Evolutionary conservation across 2,113 vertebrate genomes (phyloP).

Genomic region (Aspidoscelis tigris): DNA sequence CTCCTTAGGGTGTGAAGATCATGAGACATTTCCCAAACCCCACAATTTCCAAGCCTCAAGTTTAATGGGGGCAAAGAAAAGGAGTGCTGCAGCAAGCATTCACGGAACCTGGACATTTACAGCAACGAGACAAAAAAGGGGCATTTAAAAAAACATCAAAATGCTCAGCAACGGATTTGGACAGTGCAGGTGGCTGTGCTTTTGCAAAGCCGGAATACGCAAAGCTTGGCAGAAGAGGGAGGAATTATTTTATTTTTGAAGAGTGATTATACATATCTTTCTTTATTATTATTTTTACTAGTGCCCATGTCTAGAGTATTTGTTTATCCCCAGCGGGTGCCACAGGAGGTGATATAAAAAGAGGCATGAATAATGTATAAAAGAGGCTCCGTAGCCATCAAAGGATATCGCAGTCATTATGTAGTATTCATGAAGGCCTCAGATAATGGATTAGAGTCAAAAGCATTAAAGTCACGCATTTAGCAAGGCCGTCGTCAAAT

Average conservation of each 20-base stretch:
- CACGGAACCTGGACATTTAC: neutral
- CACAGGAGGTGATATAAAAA: conserved; percentile 67
- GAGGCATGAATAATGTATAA: conserved; percentile 69
- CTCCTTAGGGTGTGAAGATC: too few species aligned
- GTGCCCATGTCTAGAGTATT: conserved; percentile 63
- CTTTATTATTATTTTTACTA: conserved; percentile 54
- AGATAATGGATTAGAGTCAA: conserved; percentile 43
- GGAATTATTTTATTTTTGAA: conserved; percentile 57
- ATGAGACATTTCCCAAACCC: too few species aligned
- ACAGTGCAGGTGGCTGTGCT: conserved; percentile 6
- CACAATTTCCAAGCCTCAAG: neutral
- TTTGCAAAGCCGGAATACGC: neutral
- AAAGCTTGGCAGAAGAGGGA: conserved; percentile 57
- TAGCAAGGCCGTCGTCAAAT: conserved; percentile 22
- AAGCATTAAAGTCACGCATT: conserved; percentile 24
- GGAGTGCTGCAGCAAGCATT: neutral
- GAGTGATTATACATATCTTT: conserved; percentile 61
- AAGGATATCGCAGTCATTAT: conserved; percentile 55
- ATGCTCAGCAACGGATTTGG: neutral
- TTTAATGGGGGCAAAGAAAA: neutral
- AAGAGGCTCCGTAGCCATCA: conserved; percentile 56
- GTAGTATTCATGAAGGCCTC: conserved; percentile 24
- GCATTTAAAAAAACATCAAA: neutral
- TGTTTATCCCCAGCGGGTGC: conserved; percentile 70
- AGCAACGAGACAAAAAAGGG: conserved; percentile 6